Base-by-base conservation (phyloP, 2,888 invertebrate species). In the Minunthozetes semirufus region DNA sequence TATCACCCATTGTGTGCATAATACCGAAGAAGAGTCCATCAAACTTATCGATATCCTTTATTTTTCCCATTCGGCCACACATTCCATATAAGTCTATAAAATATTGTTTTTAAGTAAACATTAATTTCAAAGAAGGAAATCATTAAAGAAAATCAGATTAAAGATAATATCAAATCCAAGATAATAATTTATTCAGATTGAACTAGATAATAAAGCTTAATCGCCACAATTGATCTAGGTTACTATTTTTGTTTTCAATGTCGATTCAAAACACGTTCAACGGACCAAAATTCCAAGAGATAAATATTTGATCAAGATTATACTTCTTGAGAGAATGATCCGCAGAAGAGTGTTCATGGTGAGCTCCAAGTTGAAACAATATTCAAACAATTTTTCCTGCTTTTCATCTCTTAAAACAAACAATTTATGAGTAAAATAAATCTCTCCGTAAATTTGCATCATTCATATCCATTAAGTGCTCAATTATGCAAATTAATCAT, bases 21-120 rank as follows among this genome's bases (percentile, higher is more conserved):
- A 94, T 92, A 71, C 93, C 91, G 83, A 94, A 94, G 83, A 92
- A 94, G 29, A 90, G 88, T 33, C 92, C 91, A 83, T 94, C 94
- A 83, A 94, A 94, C 79, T 87, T 87, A 78, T 86, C 83, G 79
- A 94, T 82, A 78, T 92, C 88, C 82, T 93, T 93, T 29, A 94
- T 84, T 84, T 75, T 74, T 19, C 80, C 80, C 73, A 88, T 88
- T 76, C 93, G 87, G 70, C 87, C 86, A 27, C 93, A 93, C 74
- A 94, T 83, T 17, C 92, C 93, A 83, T 90, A 88, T 11, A 93
- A 82, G 46, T 91, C 91, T 76, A 81, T 19, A 22, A 5, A 17
- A 53, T n/a, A 19, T 53, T 8, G 19, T n/a, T 3, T 13, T 9
- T 56, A 25, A 25, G 2, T 56, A n/a, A 33, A 33, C 33, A 5